phyloP scores from a whole-genome alignment of 1,140 invertebrate genomes.

The Calliphora vicina region DNA sequence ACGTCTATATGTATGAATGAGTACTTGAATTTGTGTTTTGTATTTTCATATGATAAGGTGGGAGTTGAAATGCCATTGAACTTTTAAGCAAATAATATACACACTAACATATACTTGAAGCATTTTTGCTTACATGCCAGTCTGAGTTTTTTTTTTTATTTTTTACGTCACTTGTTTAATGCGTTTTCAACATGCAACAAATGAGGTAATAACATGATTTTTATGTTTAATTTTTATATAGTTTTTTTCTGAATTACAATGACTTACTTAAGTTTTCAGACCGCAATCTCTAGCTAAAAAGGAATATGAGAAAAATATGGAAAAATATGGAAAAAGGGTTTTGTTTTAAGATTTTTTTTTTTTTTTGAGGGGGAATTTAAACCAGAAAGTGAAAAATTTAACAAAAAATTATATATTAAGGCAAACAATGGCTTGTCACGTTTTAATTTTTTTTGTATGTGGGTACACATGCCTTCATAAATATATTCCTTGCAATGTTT shows the following conservation, averaged over 20 bases:
- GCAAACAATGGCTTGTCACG: not conserved
- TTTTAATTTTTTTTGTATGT: not conserved
- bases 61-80: constrained; percentile 30
- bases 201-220: constrained; percentile 26
- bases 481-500: not conserved
- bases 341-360: not conserved
- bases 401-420: not conserved
- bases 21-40: not conserved
- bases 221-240: not conserved
- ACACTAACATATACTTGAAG: too few relatives aligned
- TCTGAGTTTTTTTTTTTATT: not conserved
- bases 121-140: not conserved
- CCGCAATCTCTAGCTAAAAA: too few relatives aligned
- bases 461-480: not conserved
- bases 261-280: not conserved
- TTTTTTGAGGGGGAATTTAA: too few relatives aligned
- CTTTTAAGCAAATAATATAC: not conserved
- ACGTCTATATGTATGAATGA: not conserved
- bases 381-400: not conserved
- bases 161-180: constrained; percentile 21
- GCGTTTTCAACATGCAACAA: constrained; percentile 17
- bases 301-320: not conserved
- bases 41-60: constrained; percentile 8
- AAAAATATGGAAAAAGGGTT: not conserved
- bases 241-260: not conserved